Base-by-base conservation (phyloP, 2,797 vertebrate genomes). In the Martes flavigula region DNA sequence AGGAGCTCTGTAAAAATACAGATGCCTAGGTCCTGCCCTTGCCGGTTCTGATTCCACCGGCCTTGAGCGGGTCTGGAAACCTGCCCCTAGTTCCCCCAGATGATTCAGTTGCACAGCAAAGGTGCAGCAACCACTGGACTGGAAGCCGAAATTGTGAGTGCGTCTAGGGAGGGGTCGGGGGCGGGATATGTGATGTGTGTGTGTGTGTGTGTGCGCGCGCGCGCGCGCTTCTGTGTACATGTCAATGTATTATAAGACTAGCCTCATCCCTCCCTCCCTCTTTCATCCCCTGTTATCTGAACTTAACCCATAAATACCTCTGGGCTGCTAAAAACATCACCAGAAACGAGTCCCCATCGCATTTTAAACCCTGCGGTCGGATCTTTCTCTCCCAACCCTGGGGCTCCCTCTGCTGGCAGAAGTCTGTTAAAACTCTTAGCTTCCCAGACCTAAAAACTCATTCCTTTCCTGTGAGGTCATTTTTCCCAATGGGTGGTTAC, bases 351-450 rank as follows among this genome's bases (percentile, higher is more conserved):
- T 18, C 1, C 7, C 8, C 35, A 5, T 38, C 40, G 70, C 46
- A 30, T 20, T 82, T 78, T 79, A 78, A 97, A 68, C 7, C 7
- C 17, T 14, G n/a, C 56, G 4, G 14, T 6, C 35, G 21, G 13
- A 12, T 56, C 81, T 43, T 68, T 91, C 68, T 97, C 70, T 87
- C 86, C 66, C 54, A 62, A 7, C 87, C 87, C 87, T 87, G 78
- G 81, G 46, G 91, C 91, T 79, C 98, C 97, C 97, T 94, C 97
- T 98, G 58, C 97, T 95, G 98, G 86, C 90, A 90, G 7, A 77
- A 85, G 13, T 4, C 32, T 92, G 92, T 92, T 58, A 83, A 83
- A 92, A 85, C 73, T 7, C 72, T 68, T 68, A 64, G 73, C 43
- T 18, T 73, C 38, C 8, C 54, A 27, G 83, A 77, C 51, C 40